Evolutionary conservation across 2,113 vertebrate species (phyloP).

Genomic region (Aplodontia rufa): DNA sequence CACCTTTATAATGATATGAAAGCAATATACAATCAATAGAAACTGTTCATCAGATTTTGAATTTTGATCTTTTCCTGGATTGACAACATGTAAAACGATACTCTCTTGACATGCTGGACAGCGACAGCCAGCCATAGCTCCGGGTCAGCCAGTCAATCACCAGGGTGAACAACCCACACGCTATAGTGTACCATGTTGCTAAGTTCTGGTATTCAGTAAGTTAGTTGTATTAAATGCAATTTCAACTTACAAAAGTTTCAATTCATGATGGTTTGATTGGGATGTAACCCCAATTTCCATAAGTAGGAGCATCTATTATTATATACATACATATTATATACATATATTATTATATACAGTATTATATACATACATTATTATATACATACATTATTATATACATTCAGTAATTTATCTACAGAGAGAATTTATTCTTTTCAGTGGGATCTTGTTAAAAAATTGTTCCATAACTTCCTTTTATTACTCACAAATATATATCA

Average conservation of each 20-base stretch:
- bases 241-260: background rate
- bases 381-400: background rate
- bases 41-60: background rate
- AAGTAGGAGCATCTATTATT: background rate
- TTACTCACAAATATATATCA: background rate
- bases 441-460: background rate
- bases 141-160: background rate
- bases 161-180: no score
- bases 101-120: background rate
- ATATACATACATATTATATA: background rate
- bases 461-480: background rate
- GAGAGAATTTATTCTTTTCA: background rate
- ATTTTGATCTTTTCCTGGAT: background rate
- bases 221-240: background rate
- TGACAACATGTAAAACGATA: no score
- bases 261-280: background rate
- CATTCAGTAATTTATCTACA: background rate
- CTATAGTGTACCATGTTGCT: background rate
- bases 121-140: background rate
- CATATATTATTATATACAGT: background rate
- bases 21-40: background rate
- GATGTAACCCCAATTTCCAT: background rate
- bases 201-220: background rate
- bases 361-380: background rate
- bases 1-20: background rate